Conservation (phyloP, 2,797 vertebrate species). For the Muraenolepis orangiensis region DNA sequence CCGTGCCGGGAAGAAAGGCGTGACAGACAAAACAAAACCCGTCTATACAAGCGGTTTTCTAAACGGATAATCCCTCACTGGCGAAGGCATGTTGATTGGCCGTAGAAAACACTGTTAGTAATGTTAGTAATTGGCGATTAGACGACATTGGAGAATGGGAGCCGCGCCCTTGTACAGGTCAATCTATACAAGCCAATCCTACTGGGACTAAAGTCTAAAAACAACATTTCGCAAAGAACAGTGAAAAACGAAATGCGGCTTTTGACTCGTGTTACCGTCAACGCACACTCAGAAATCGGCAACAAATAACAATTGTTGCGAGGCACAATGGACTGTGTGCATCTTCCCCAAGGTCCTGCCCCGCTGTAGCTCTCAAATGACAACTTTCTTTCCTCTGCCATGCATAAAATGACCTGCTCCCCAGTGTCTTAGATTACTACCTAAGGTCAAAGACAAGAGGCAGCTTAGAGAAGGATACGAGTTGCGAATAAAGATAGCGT, state of each 20-base stretch:
- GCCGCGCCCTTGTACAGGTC: not conserved
- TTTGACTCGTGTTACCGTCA: not conserved
- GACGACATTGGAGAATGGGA: not conserved
- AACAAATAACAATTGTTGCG: not conserved
- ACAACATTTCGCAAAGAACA: not conserved
- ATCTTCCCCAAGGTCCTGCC: not conserved
- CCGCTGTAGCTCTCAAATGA: slow-evolving; percentile 12
- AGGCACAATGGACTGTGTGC: slow-evolving; percentile 1
- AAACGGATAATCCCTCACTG: slow-evolving; percentile 51
- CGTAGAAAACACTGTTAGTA: not conserved
- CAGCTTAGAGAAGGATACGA: not conserved
- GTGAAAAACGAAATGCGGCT: not conserved
- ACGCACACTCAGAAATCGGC: not conserved
- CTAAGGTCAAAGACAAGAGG: not conserved
- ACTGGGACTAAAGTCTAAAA: not conserved
- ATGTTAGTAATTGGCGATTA: not conserved
- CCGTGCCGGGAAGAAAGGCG: slow-evolving; percentile 28
- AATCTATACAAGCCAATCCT: not conserved
- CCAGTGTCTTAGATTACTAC: not conserved
- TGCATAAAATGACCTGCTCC: slow-evolving; percentile 2
- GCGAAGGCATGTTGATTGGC: slow-evolving; percentile 25
- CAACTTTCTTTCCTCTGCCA: slow-evolving; percentile 16
- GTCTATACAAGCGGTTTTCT: slow-evolving; percentile 2
- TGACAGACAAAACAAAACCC: slow-evolving; percentile 45
- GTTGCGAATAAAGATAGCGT: not conserved